Percentiles rank a stretch among this genome's conserved stretches.
Conservation (phyloP, 2,888 invertebrate genomes). For the Prenolepis imparis region DNA sequence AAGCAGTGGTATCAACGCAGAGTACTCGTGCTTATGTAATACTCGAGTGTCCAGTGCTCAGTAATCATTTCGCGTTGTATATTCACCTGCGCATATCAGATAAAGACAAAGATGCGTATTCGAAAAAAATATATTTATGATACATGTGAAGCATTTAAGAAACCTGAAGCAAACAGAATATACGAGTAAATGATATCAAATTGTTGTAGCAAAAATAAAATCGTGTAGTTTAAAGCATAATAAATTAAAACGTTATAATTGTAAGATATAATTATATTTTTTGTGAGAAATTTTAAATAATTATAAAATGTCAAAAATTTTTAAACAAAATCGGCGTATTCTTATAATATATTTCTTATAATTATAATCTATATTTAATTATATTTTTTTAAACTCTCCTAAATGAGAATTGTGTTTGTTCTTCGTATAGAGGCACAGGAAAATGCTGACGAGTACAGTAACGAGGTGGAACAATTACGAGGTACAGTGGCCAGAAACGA, state of each 20-base stretch:
- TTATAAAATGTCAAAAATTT: background rate
- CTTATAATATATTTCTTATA: too few species aligned
- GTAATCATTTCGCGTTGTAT: slow-evolving; percentile 14
- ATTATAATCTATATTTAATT: slow-evolving; percentile 1
- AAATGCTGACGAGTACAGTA: slow-evolving; percentile 88
- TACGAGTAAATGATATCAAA: background rate
- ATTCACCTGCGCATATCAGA: background rate
- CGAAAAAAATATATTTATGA: background rate
- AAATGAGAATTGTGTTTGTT: slow-evolving; percentile 23
- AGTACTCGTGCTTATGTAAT: slow-evolving; percentile 16
- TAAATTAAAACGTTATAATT: background rate
- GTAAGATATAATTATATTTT: background rate
- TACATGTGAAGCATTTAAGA: background rate
- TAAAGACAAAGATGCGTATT: background rate
- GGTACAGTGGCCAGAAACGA: slow-evolving; percentile 90
- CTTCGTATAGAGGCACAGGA: slow-evolving; percentile 88
- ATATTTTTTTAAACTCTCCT: background rate
- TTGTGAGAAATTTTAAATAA: background rate
- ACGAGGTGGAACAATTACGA: slow-evolving; percentile 88
- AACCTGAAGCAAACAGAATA: background rate
- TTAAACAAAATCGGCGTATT: background rate
- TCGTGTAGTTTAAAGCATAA: background rate
- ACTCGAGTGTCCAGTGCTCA: background rate
- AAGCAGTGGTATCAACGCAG: too few species aligned
- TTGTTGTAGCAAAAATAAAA: background rate